Evolutionary conservation across 2,888 invertebrate genomes (phyloP).

Genomic region (Orthosia gothica): DNA sequence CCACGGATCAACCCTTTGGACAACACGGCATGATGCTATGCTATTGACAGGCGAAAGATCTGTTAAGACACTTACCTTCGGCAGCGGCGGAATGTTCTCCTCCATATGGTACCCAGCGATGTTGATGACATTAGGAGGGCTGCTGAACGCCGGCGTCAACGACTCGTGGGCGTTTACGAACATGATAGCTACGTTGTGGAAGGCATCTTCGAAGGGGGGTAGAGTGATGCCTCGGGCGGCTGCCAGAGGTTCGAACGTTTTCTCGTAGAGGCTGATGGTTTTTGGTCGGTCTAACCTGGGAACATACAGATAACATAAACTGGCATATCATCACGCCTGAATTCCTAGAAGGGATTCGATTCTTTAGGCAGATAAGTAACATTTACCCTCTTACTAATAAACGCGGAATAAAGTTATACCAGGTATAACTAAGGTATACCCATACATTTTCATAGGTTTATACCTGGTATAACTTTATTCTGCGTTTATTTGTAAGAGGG

Average conservation of each 20-base stretch:
- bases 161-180: conserved; percentile 80
- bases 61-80: conserved; percentile 73
- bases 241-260: conserved; percentile 72
- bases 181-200: conserved; percentile 76
- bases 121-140: conserved; percentile 79
- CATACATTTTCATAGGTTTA: too few relatives aligned
- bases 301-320: too few relatives aligned
- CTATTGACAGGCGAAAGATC: too few relatives aligned
- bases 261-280: conserved; percentile 64
- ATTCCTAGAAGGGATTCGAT: too few relatives aligned
- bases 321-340: too few relatives aligned
- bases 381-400: too few relatives aligned
- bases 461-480: too few relatives aligned
- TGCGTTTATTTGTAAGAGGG: too few relatives aligned
- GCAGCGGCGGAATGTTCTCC: conserved; percentile 73
- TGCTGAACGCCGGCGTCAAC: conserved; percentile 66
- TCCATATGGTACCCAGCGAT: conserved; percentile 82
- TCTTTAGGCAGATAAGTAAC: neutral
- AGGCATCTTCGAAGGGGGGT: conserved; percentile 70
- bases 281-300: conserved; percentile 65
- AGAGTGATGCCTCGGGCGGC: conserved; percentile 72
- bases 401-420: too few relatives aligned
- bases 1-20: too few relatives aligned
- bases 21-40: too few relatives aligned
- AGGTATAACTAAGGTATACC: too few relatives aligned